These are phyloP conservation scores for Phrixothrix hirtus DNA, from an alignment of 2,888 invertebrate genomes.

Conservation along the genomic window DNA sequence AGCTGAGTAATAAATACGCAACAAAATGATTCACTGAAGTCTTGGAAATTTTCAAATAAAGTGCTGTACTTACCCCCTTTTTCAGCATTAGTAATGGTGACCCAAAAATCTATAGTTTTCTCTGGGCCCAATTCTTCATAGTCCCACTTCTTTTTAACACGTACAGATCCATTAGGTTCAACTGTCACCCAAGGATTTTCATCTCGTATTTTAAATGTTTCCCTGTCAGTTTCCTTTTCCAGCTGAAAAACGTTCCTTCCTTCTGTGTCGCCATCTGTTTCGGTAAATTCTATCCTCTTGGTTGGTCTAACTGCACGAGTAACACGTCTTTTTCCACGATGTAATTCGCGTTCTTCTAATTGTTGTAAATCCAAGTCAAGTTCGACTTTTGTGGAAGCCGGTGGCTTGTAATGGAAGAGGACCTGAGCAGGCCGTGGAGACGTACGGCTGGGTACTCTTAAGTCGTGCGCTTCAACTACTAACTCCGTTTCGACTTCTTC, in stretches of 20 bases:
- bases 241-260: slow-evolving; percentile 86
- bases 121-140: slow-evolving; percentile 92
- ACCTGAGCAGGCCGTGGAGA: slow-evolving; percentile 75
- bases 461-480: slow-evolving; percentile 81
- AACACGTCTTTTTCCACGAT: slow-evolving; percentile 76
- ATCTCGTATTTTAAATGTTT: slow-evolving; percentile 90
- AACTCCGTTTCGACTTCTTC: slow-evolving; percentile 64
- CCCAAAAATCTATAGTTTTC: slow-evolving; percentile 96
- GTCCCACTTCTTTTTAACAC: slow-evolving; percentile 96
- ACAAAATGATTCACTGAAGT: neutral
- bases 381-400: slow-evolving; percentile 60
- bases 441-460: slow-evolving; percentile 72
- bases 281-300: slow-evolving; percentile 88
- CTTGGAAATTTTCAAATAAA: neutral
- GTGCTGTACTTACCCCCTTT: slow-evolving; percentile 72
- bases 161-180: slow-evolving; percentile 87
- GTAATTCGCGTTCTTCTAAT: slow-evolving; percentile 58
- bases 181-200: slow-evolving; percentile 94
- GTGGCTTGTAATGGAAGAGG: slow-evolving; percentile 70
- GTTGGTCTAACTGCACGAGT: slow-evolving; percentile 93
- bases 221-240: slow-evolving; percentile 89
- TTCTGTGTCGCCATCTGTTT: slow-evolving; percentile 87
- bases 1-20: too few species aligned
- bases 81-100: slow-evolving; percentile 88
- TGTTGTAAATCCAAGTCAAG: slow-evolving; percentile 62